A percentile compares a stretch with the other conserved stretches of the same genome.
Evolutionary conservation across 2,888 invertebrate species (phyloP).

Genomic region (Cremastinae sp.): DNA sequence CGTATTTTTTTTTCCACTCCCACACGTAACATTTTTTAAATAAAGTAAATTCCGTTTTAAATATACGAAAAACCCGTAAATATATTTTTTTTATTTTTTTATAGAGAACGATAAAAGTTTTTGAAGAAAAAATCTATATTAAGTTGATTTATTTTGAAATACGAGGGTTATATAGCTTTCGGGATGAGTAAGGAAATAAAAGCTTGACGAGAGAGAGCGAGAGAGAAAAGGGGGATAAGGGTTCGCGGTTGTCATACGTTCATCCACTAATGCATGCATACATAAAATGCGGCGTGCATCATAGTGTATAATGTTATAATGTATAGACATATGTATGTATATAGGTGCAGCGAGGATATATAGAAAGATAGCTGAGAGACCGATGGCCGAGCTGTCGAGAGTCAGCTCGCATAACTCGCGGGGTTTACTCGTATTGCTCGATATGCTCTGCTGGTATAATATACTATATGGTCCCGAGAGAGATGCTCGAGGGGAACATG

Average conservation of each 20-base stretch:
- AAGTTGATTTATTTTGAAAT: no score
- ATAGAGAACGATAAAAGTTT: not conserved
- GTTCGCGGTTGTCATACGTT: not conserved
- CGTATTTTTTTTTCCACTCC: conserved; percentile 13
- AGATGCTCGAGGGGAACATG: conserved; percentile 8
- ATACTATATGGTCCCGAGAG: conserved; percentile 44
- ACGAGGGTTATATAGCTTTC: no score
- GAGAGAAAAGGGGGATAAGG: not conserved
- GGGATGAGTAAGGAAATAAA: no score
- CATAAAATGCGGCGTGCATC: conserved; percentile 31
- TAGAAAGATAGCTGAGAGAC: conserved; percentile 22
- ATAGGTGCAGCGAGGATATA: conserved; percentile 3
- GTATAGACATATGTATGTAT: not conserved
- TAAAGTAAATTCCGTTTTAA: conserved; percentile 3
- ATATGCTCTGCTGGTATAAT: conserved; percentile 57
- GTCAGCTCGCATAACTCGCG: conserved; percentile 54
- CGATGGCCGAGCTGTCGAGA: conserved; percentile 50
- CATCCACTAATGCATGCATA: conserved; percentile 19
- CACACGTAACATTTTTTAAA: no score
- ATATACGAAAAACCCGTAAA: not conserved
- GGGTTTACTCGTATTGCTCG: conserved; percentile 55
- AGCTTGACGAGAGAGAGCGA: not conserved
- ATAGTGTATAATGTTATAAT: conserved; percentile 25
- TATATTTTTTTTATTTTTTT: not conserved
- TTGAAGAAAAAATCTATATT: not conserved